These are phyloP conservation scores for Siphonodentalium dalli DNA, from an alignment of 2,888 invertebrate genomes.

Conservation along the genomic window DNA sequence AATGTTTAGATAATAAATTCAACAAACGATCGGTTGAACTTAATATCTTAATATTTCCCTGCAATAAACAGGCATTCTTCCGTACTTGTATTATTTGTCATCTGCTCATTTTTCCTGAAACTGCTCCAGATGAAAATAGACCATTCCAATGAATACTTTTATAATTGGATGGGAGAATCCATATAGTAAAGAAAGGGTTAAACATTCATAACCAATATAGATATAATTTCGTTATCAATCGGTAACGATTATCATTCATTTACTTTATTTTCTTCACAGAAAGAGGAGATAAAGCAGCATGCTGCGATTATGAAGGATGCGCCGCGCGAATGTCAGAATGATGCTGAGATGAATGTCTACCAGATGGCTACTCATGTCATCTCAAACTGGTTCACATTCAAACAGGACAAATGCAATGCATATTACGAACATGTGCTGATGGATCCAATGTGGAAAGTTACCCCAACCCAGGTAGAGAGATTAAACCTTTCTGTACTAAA, in stretches of 20 bases:
- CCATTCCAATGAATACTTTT: no score
- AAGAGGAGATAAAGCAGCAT: constrained; percentile 39
- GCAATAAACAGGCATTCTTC: no score
- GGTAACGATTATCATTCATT: not conserved
- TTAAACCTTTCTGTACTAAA: not conserved
- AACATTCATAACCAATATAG: not conserved
- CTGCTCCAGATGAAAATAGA: not conserved
- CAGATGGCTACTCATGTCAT: constrained; percentile 13
- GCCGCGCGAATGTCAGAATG: constrained; percentile 34
- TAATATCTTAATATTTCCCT: no score
- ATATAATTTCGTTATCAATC: no score
- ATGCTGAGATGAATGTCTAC: constrained; percentile 19
- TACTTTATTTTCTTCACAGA: constrained; percentile 20
- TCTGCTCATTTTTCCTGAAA: no score
- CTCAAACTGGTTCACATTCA: constrained; percentile 28
- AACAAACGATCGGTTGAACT: no score
- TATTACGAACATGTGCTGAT: constrained; percentile 45
- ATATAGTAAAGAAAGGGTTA: no score
- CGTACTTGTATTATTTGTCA: no score
- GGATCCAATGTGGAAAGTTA: constrained; percentile 45
- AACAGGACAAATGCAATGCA: constrained; percentile 41
- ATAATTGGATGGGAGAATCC: no score
- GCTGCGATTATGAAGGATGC: constrained; percentile 31
- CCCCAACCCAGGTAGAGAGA: constrained; percentile 42
- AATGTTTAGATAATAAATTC: no score